Evolutionary conservation across 2,888 invertebrate genomes (phyloP), one percentile per base, ranked within the genome.

Genomic region (Taphrorychus bicolor): DNA sequence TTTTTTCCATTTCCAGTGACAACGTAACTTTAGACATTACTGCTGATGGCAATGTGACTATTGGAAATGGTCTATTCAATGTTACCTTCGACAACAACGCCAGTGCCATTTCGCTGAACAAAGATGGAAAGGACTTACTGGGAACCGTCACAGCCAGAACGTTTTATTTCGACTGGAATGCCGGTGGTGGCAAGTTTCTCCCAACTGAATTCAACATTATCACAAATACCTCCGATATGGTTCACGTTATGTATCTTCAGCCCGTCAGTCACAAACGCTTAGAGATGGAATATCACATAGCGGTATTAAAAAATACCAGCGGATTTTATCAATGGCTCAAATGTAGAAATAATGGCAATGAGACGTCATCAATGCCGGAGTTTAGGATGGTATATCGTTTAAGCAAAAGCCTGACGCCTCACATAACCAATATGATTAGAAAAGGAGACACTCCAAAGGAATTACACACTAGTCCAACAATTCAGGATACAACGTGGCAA

Each of bases 151-250:
- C 32, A 9, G 18, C 32, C 1, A 56, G 56, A 17, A 62, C 62
- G 1, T 62, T 56, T 48, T 62, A 62, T 14, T 56, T 62, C 14
- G 62, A 62, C 19, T 62, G 56, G 62, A 56, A 62, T 17, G 56
- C 56, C 5, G 62, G 56, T 5, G 49, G 56, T 14, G 62, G 56
- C 19, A 56, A 62, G 19, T 62, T 56, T 56, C 40, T 19, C 2
- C 56, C 56, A 7, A 23, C 54, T 5, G 32, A 56, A 14, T 19
- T 56, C 14, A 19, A 9, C 11, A 17, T 62, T n/a, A 18, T 62
- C 3, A 32, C 24, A 16, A 48, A 56, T 16, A 56, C 56, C 3
- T 40, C 48, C 5, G 49, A 62, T n/a, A n/a, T 32, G 17, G 56
- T 54, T 2, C 62, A 62, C n/a, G 16, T 56, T 3, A 62, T 16